Percentiles rank a stretch among this genome's conserved stretches.
Evolutionary conservation across 2,797 vertebrate genomes (phyloP).

Genomic region (Craterocephalus amniculus): DNA sequence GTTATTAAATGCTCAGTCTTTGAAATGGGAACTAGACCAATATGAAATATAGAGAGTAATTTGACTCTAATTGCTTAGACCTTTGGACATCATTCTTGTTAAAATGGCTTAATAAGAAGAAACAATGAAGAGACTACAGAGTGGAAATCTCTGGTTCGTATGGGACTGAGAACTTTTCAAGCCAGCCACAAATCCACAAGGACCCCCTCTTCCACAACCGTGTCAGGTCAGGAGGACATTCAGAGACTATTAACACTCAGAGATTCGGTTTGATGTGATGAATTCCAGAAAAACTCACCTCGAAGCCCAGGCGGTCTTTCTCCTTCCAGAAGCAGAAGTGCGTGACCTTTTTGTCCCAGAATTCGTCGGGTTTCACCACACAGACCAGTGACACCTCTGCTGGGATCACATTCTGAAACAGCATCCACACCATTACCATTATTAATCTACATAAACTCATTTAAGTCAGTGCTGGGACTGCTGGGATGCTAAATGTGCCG

Average conservation of each 20-base stretch:
- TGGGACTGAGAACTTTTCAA: too few relatives aligned
- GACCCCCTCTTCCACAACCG: too few relatives aligned
- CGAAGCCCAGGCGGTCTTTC: conserved; percentile 97
- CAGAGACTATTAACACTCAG: too few relatives aligned
- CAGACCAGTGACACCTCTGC: conserved; percentile 98
- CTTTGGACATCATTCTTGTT: neutral
- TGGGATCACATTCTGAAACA: conserved; percentile 94
- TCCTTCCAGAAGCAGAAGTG: conserved; percentile 99
- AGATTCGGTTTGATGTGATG: neutral
- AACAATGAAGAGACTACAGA: too few relatives aligned
- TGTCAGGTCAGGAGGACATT: too few relatives aligned
- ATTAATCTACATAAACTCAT: neutral
- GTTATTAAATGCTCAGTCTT: neutral
- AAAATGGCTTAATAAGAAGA: too few relatives aligned
- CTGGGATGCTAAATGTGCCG: neutral
- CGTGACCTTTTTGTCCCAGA: conserved; percentile 99
- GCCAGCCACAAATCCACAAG: too few relatives aligned
- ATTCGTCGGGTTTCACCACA: conserved; percentile 98
- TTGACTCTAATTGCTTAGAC: neutral
- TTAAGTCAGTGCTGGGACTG: neutral
- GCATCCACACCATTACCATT: neutral
- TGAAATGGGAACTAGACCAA: neutral
- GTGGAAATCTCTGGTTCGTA: too few relatives aligned
- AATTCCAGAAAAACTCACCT: conserved; percentile 81
- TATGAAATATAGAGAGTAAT: conserved; percentile 4